These are phyloP conservation scores for Albula glossodonta DNA, from an alignment of 2,113 vertebrate genomes.

Conservation along the genomic window DNA sequence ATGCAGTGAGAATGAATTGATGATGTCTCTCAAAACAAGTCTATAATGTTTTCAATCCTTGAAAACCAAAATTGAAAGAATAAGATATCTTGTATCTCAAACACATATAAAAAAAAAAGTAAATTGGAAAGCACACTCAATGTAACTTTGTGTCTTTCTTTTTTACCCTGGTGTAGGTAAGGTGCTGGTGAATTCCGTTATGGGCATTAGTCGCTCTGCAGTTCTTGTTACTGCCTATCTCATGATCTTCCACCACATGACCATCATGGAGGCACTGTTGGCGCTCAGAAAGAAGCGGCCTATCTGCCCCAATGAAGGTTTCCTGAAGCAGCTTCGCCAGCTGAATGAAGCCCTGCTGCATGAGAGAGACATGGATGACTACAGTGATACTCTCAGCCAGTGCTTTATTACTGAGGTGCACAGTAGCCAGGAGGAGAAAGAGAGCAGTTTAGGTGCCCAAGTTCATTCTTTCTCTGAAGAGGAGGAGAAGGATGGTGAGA, in stretches of 20 bases:
- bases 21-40: neutral
- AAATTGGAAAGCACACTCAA: neutral
- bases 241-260: slow-evolving; percentile 97
- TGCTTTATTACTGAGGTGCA: slow-evolving; percentile 70
- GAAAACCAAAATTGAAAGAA: neutral
- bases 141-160: neutral
- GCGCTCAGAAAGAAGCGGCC: slow-evolving; percentile 84
- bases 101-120: neutral
- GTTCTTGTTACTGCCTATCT: slow-evolving; percentile 90
- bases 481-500: slow-evolving; percentile 67
- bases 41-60: neutral
- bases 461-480: slow-evolving; percentile 74
- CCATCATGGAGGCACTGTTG: slow-evolving; percentile 86
- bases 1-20: neutral
- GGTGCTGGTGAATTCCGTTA: slow-evolving; percentile 91
- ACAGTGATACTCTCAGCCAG: slow-evolving; percentile 71
- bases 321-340: slow-evolving; percentile 90
- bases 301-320: slow-evolving; percentile 90
- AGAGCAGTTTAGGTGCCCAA: slow-evolving; percentile 63
- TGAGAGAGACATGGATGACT: slow-evolving; percentile 72
- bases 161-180: slow-evolving; percentile 74
- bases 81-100: too few species aligned
- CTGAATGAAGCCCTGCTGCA: slow-evolving; percentile 88
- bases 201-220: slow-evolving; percentile 90
- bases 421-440: slow-evolving; percentile 42